Evolutionary conservation across 2,888 invertebrate species (phyloP).

Genomic region (Eupithecia dodoneata): DNA sequence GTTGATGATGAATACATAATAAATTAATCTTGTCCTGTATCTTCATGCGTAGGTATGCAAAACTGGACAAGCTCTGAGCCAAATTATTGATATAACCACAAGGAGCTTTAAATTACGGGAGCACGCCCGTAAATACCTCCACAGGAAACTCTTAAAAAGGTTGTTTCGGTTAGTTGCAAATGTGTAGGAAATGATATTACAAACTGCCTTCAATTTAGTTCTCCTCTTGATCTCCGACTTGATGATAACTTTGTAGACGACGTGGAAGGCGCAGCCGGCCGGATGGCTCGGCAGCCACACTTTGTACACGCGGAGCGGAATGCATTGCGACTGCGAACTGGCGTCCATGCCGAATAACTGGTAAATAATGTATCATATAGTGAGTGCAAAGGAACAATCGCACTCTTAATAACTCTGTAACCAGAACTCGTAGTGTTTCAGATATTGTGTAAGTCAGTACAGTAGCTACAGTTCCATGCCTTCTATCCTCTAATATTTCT

Average conservation of each 20-base stretch:
- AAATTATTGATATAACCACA: not conserved
- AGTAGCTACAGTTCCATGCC: too few species aligned
- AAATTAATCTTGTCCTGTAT: too few species aligned
- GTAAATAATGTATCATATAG: not conserved
- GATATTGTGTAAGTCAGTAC: not conserved
- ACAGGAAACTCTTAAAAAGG: not conserved
- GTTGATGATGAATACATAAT: too few species aligned
- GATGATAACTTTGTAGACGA: conserved; percentile 64
- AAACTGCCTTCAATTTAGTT: conserved; percentile 60
- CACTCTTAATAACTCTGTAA: not conserved
- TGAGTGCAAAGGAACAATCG: not conserved
- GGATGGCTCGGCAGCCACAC: conserved; percentile 67
- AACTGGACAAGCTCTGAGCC: not conserved
- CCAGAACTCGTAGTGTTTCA: not conserved
- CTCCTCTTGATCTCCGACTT: conserved; percentile 67
- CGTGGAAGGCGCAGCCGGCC: conserved; percentile 62
- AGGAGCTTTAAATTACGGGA: not conserved
- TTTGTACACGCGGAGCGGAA: conserved; percentile 66
- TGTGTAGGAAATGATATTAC: conserved; percentile 25
- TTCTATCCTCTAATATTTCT: not conserved
- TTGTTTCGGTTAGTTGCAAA: not conserved
- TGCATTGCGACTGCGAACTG: conserved; percentile 49
- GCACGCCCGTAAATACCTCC: not conserved
- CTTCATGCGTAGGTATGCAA: too few species aligned
- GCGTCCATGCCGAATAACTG: conserved; percentile 64